These are phyloP conservation scores for Cataglyphis cursor DNA, from an alignment of 2,888 invertebrate species.

Conservation along the genomic window DNA sequence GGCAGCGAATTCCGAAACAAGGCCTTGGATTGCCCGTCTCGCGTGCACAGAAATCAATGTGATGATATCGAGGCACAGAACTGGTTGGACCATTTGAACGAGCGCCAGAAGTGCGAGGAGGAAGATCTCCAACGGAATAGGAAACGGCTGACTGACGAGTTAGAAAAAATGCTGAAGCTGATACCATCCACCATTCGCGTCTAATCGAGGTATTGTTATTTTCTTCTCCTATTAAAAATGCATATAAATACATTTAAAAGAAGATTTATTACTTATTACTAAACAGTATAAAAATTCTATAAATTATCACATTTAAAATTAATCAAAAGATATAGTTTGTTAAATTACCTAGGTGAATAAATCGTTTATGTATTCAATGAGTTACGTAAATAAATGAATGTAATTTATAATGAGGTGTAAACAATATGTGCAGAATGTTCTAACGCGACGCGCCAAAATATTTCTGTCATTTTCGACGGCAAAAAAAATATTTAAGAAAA, in stretches of 20 bases:
- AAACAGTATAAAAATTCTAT: not conserved
- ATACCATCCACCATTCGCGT: slow-evolving; percentile 76
- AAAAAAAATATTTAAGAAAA: slow-evolving; percentile 1
- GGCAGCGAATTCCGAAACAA: not conserved
- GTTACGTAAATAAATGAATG: not conserved
- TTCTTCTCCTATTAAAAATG: not conserved
- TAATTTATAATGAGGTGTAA: not conserved
- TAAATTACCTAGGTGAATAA: not conserved
- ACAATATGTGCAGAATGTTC: not conserved
- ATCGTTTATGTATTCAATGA: slow-evolving; percentile 1
- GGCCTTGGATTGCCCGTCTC: slow-evolving; percentile 66
- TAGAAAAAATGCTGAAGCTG: slow-evolving; percentile 70
- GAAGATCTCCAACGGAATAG: slow-evolving; percentile 58
- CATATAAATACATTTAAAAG: not conserved
- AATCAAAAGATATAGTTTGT: not conserved
- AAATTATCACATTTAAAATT: not conserved
- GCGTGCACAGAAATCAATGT: slow-evolving; percentile 63
- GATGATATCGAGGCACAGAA: slow-evolving; percentile 58
- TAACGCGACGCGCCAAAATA: slow-evolving; percentile 1
- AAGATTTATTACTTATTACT: slow-evolving; percentile 1
- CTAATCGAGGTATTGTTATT: slow-evolving; percentile 55
- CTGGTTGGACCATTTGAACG: slow-evolving; percentile 62
- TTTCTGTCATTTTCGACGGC: not conserved
- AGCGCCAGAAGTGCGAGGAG: slow-evolving; percentile 53
- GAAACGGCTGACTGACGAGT: slow-evolving; percentile 65